Base-by-base conservation (phyloP, 2,797 vertebrate genomes). In the Nyctibius grandis region DNA sequence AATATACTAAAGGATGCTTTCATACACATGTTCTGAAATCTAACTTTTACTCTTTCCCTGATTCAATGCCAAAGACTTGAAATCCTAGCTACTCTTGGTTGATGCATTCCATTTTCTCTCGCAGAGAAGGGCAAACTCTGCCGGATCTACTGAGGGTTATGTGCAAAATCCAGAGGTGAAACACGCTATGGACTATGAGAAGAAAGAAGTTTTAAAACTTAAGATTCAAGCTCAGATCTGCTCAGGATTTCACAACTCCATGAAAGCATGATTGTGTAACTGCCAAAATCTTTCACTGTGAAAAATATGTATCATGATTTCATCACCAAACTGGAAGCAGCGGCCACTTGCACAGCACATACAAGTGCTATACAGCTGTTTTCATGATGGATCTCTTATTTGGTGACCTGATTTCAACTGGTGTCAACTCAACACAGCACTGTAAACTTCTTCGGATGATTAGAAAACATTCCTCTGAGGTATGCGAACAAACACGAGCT, bases 381-480 rank as follows among this genome's bases (percentile, higher is more conserved):
- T 83, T 36, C 21, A 3, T 87, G 79, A 77, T 77, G 91, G 73
- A 91, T 77, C 38, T 95, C 74, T 53, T 68, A 73, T 67, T 76
- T 76, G 67, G 70, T 92, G 96, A 90, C 83, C 85, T 86, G 67
- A 78, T 91, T 92, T 86, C 59, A 61, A 63, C 59, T 42, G 42
- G 23, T 94, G 93, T 78, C 85, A 94, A 44, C 89, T 78, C 92
- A 81, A 11, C 88, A 87, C 64, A 60, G 9, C 23, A 1, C 80
- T 91, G 81, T 38, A 85, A 96, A 72, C 81, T 94, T 85, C 91
- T 86, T 45, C 26, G 28, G 50, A 28, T 78, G 33, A 83, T 91
- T 89, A 85, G 78, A 77, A 85, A 82, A 78, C 74, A 95, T 97
- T 96, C 90, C 90, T 80, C 90, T 68, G 15, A 88, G 92, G 48